phyloP scores from a whole-genome alignment of 2,113 vertebrate species.

The Echinops telfairi region DNA sequence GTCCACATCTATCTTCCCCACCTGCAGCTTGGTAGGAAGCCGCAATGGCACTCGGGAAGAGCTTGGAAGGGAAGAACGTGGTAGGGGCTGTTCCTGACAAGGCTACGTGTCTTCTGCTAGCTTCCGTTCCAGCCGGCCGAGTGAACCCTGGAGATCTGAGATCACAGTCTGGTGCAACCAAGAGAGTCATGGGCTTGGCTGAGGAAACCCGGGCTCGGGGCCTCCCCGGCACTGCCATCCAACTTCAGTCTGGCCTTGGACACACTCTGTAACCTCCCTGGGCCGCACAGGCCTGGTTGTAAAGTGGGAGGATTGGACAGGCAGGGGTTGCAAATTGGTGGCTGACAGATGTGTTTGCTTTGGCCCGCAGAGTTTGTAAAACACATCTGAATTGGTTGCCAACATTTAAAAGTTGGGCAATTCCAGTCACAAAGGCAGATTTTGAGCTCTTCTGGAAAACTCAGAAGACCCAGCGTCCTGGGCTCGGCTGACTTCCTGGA shows the following conservation, averaged over 20 bases:
- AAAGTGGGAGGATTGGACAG: constrained; percentile 41
- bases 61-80: background rate
- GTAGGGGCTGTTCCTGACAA: background rate
- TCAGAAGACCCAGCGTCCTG: constrained; percentile 4
- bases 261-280: background rate
- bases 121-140: background rate
- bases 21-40: background rate
- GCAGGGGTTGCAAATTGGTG: constrained; percentile 23
- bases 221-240: background rate
- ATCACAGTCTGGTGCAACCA: background rate
- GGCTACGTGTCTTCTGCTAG: background rate
- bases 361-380: constrained; percentile 59
- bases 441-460: constrained; percentile 36
- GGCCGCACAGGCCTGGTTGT: background rate
- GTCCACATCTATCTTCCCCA: background rate
- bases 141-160: background rate
- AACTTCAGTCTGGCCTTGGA: background rate
- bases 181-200: background rate
- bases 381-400: constrained; percentile 43
- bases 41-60: background rate
- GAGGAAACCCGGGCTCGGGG: background rate
- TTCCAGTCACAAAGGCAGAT: constrained; percentile 23
- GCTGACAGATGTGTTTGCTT: constrained; percentile 58
- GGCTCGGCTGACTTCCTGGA: background rate
- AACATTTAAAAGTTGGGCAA: constrained; percentile 58